Conservation (phyloP, 2,888 invertebrate species). For the Chrysina gloriosa region DNA sequence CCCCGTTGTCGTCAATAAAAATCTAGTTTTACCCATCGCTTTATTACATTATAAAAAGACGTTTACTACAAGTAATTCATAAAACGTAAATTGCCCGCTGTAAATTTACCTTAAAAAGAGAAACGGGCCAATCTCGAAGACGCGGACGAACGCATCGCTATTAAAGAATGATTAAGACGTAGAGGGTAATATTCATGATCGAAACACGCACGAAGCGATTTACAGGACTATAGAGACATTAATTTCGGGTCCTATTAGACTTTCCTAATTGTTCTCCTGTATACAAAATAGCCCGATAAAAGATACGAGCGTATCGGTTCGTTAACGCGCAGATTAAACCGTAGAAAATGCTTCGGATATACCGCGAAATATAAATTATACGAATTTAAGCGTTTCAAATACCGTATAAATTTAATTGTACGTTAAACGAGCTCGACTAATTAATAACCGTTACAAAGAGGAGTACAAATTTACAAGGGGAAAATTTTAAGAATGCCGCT, state of each 20-base stretch:
- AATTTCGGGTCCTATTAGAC: neutral
- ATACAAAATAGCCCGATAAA: neutral
- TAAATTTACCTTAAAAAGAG: slow-evolving; percentile 29
- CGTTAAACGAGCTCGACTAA: neutral
- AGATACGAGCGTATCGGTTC: neutral
- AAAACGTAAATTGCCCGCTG: slow-evolving; percentile 16
- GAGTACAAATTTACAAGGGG: neutral
- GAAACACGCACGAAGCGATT: neutral
- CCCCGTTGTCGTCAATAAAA: neutral
- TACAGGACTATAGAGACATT: slow-evolving; percentile 1
- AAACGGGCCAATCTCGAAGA: neutral
- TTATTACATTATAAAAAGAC: slow-evolving; percentile 16
- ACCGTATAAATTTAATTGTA: slow-evolving; percentile 15
- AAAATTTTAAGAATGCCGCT: neutral
- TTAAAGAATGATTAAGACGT: neutral
- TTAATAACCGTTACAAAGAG: neutral
- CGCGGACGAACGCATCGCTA: neutral
- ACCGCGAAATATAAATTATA: slow-evolving; percentile 6
- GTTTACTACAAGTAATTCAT: slow-evolving; percentile 33
- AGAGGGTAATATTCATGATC: neutral
- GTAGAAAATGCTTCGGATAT: neutral
- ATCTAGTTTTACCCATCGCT: slow-evolving; percentile 3
- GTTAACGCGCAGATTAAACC: neutral
- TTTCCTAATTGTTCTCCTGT: slow-evolving; percentile 12
- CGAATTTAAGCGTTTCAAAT: neutral